A percentile compares a stretch with the other conserved stretches of the same genome.
phyloP scores from a whole-genome alignment of 2,113 vertebrate species.

The Vidua chalybeata region DNA sequence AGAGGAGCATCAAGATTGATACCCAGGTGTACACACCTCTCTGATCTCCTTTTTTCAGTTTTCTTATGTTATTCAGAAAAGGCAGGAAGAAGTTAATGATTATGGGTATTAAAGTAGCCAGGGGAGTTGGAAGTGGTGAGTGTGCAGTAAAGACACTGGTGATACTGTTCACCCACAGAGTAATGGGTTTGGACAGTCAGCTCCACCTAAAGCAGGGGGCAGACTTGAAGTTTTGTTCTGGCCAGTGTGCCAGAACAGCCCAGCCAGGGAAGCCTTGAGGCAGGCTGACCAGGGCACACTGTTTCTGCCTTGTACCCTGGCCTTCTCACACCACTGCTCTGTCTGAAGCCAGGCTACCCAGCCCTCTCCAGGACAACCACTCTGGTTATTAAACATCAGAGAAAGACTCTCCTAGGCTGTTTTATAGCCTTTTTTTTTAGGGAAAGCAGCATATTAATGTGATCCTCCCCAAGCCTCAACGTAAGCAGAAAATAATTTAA shows the following conservation, averaged over 20 bases:
- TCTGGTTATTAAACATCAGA: background rate
- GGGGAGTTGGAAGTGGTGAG: background rate
- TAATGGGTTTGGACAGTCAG: background rate
- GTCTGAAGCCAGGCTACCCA: background rate
- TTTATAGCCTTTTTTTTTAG: background rate
- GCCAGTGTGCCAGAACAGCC: background rate
- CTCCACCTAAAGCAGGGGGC: background rate
- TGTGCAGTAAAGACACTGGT: background rate
- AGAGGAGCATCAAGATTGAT: background rate
- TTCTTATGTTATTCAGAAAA: background rate
- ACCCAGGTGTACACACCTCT: background rate
- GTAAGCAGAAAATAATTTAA: slow-evolving; percentile 46
- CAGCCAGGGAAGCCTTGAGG: background rate
- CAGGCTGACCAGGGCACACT: background rate
- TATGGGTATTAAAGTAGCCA: background rate
- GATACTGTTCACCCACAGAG: background rate
- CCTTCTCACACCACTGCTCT: background rate
- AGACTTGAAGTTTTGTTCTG: background rate
- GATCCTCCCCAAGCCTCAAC: background rate
- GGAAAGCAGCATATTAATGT: slow-evolving; percentile 22
- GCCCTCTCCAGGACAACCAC: background rate
- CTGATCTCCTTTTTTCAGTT: background rate
- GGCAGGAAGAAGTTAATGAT: background rate
- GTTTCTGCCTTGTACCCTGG: background rate
- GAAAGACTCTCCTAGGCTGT: background rate